Evolutionary conservation across 2,797 vertebrate genomes (phyloP).

Genomic region (Poeciliopsis gracilis): DNA sequence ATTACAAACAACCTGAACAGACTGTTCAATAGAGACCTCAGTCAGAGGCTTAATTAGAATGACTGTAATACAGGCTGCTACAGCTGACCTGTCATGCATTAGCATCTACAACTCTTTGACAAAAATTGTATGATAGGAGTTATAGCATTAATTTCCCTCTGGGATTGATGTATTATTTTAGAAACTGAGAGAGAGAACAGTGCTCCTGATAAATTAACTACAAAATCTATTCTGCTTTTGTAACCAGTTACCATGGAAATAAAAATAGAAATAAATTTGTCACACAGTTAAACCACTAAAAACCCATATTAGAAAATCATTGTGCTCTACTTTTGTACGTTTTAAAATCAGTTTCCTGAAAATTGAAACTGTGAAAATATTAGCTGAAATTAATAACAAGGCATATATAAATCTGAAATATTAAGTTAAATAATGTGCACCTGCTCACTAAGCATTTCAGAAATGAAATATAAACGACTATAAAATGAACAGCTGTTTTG

Average conservation of each 20-base stretch:
- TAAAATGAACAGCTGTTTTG: neutral
- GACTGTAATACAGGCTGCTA: neutral
- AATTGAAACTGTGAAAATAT: neutral
- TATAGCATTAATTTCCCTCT: neutral
- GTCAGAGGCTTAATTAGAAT: neutral
- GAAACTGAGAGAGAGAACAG: constrained; percentile 32
- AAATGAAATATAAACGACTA: neutral
- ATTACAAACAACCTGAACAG: neutral
- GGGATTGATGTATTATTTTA: neutral
- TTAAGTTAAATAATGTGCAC: neutral
- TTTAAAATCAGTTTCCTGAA: neutral
- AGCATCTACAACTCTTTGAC: neutral
- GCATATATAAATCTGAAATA: neutral
- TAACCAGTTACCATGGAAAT: neutral
- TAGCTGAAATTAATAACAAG: neutral
- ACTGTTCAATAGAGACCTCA: neutral
- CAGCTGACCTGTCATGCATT: neutral
- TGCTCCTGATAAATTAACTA: constrained; percentile 64
- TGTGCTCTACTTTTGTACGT: neutral
- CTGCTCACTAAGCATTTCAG: neutral
- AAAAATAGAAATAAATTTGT: neutral
- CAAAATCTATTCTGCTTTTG: constrained; percentile 29
- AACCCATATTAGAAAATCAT: neutral
- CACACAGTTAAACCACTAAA: neutral
- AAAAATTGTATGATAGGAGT: neutral